A percentile compares a stretch with the other conserved stretches of the same genome.
phyloP scores from a whole-genome alignment of 1,140 invertebrate genomes.

The Cephus cinctus region DNA sequence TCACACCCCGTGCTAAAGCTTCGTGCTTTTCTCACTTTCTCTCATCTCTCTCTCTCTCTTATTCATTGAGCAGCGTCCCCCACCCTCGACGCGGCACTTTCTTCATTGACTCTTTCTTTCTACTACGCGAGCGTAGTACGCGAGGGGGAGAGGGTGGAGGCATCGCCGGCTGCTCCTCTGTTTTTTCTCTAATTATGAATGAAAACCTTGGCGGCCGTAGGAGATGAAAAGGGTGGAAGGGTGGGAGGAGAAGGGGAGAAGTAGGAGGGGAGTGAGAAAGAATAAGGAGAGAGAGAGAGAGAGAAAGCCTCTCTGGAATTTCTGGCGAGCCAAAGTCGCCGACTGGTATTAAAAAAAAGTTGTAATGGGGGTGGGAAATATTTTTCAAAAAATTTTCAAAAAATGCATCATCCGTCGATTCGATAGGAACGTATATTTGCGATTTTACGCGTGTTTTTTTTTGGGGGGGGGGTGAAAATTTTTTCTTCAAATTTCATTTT shows the following conservation, averaged over 20 bases:
- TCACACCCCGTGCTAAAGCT: slow-evolving; percentile 7
- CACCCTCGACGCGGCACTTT: slow-evolving; percentile 37
- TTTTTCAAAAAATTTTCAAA: too few species aligned
- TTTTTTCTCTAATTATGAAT: slow-evolving; percentile 58
- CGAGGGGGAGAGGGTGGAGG: too few species aligned
- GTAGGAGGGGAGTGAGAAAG: neutral
- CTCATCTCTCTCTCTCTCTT: slow-evolving; percentile 33
- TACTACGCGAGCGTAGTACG: slow-evolving; percentile 51
- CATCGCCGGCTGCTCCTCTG: slow-evolving; percentile 32
- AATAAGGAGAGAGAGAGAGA: neutral
- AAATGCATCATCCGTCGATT: too few species aligned
- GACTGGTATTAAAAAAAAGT: too few species aligned
- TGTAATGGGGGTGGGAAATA: too few species aligned
- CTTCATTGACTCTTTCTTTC: slow-evolving; percentile 59
- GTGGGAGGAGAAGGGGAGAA: neutral
- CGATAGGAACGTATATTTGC: too few species aligned
- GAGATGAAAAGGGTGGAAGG: neutral
- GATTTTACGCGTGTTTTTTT: too few species aligned
- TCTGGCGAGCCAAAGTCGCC: too few species aligned
- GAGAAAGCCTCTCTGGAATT: neutral
- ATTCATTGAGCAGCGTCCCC: slow-evolving; percentile 53
- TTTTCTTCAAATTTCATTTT: too few species aligned
- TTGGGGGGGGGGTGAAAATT: too few species aligned
- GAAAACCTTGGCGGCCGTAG: slow-evolving; percentile 39
- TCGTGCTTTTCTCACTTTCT: slow-evolving; percentile 11